A percentile compares a stretch with the other conserved stretches of the same genome.
These are phyloP conservation scores for Zaprionus vittiger DNA, from an alignment of 1,140 invertebrate genomes.

Conservation along the genomic window DNA sequence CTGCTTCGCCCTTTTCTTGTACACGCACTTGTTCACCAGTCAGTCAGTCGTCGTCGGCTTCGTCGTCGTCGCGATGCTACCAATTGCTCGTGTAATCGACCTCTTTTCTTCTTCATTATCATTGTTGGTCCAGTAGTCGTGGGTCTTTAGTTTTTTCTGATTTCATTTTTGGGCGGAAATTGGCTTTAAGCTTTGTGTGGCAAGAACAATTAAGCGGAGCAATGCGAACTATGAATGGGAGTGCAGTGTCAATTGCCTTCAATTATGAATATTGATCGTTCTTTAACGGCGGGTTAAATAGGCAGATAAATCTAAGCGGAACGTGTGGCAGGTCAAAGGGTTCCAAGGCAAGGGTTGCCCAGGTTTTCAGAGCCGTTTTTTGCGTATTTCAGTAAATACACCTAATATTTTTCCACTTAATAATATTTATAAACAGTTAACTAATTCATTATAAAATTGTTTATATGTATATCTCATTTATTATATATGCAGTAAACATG, in stretches of 20 bases:
- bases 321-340: background rate
- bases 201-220: conserved; percentile 25
- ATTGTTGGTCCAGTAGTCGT: conserved; percentile 10
- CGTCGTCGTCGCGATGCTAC: conserved; percentile 32
- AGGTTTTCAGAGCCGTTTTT: background rate
- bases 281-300: background rate
- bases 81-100: conserved; percentile 56
- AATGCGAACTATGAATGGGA: conserved; percentile 6
- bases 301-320: background rate
- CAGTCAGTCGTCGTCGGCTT: background rate
- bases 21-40: conserved; percentile 27
- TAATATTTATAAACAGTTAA: too few species aligned
- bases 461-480: too few species aligned
- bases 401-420: background rate
- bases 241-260: conserved; percentile 18
- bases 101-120: conserved; percentile 33
- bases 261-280: conserved; percentile 35
- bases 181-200: conserved; percentile 31
- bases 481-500: too few species aligned
- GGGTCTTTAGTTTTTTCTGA: conserved; percentile 19
- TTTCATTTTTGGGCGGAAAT: conserved; percentile 28
- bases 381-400: background rate
- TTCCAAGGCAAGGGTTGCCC: background rate
- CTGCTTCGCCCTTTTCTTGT: conserved; percentile 45
- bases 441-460: too few species aligned